A percentile compares a stretch with the other conserved stretches of the same genome.
phyloP scores from a whole-genome alignment of 2,113 vertebrate genomes.

The Zosterops borbonicus region DNA sequence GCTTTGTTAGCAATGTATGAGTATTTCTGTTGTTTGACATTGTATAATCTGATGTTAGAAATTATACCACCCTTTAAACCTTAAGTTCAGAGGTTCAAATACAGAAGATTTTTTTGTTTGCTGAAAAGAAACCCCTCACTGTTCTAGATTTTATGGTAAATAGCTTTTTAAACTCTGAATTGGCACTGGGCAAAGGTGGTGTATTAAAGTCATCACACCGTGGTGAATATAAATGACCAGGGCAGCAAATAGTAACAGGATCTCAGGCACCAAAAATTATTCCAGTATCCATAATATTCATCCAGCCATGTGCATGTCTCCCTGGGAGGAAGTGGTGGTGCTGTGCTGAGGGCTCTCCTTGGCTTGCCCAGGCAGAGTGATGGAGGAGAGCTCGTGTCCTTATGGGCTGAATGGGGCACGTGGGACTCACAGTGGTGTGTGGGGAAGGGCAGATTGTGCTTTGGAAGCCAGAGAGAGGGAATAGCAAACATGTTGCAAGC shows the following conservation, averaged over 20 bases:
- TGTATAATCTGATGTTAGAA: not conserved
- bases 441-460: not conserved
- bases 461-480: not conserved
- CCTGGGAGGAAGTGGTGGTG: not conserved
- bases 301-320: not conserved
- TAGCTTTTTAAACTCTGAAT: not conserved
- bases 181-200: not conserved
- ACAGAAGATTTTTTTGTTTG: not conserved
- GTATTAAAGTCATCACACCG: not conserved
- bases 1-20: not conserved
- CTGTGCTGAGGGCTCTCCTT: not conserved
- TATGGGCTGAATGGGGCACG: accelerated
- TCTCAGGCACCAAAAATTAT: not conserved
- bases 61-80: not conserved
- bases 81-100: not conserved
- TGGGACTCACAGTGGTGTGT: accelerated
- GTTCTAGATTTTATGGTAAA: not conserved
- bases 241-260: not conserved
- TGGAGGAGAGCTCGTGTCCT: not conserved
- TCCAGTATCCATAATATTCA: not conserved
- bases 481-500: accelerated
- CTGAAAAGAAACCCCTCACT: not conserved
- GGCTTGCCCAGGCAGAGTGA: not conserved
- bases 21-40: not conserved
- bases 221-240: not conserved